A percentile compares a stretch with the other conserved stretches of the same genome.
Evolutionary conservation across 2,888 invertebrate species (phyloP).

Genomic region (Clostera curtula): DNA sequence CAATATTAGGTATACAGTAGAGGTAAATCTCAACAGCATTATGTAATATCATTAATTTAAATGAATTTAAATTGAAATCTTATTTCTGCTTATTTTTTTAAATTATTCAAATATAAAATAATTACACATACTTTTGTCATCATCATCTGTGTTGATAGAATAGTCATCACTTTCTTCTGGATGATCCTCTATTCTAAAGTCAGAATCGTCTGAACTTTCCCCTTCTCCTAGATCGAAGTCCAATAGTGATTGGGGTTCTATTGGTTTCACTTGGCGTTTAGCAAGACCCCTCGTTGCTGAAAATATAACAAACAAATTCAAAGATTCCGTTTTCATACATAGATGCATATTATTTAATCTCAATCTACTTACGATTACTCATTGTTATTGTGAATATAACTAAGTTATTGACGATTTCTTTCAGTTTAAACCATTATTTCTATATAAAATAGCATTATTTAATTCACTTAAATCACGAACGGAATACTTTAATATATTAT

Average conservation of each 20-base stretch:
- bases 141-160: slow-evolving; percentile 81
- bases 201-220: slow-evolving; percentile 95
- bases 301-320: slow-evolving; percentile 11
- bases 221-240: slow-evolving; percentile 92
- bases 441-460: too few relatives aligned
- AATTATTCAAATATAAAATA: slow-evolving; percentile 2
- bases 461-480: too few relatives aligned
- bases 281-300: slow-evolving; percentile 80
- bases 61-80: too few relatives aligned
- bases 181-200: slow-evolving; percentile 93
- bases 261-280: slow-evolving; percentile 88
- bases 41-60: background rate
- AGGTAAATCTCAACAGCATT: background rate
- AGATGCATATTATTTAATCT: background rate
- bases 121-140: slow-evolving; percentile 67
- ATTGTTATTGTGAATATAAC: slow-evolving; percentile 19
- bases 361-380: slow-evolving; percentile 30
- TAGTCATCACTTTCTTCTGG: slow-evolving; percentile 85
- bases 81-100: too few relatives aligned
- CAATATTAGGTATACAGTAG: too few relatives aligned
- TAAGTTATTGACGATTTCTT: too few relatives aligned
- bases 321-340: background rate
- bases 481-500: too few relatives aligned
- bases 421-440: too few relatives aligned
- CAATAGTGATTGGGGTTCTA: slow-evolving; percentile 82